Evolutionary conservation across 2,888 invertebrate species (phyloP), one percentile per base, ranked within the genome.

Genomic region (Bhutanitis thaidina): DNA sequence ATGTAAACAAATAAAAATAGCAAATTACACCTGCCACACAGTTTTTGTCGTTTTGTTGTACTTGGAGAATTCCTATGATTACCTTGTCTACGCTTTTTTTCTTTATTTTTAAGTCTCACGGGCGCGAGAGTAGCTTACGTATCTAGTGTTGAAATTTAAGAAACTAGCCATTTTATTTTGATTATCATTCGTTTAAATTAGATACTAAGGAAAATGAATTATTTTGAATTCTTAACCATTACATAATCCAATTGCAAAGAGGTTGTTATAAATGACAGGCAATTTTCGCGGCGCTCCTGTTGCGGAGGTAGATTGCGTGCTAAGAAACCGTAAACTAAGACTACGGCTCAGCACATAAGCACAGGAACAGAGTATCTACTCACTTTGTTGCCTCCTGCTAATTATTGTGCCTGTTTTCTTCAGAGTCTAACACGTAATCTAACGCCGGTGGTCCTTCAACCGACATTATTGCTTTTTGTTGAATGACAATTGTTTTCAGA

Each of bases 281-380:
- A 40, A 44, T 44, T 36, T 41, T 37, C 27, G 40, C 35, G 44
- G 39, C 40, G 43, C 30, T 14, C 27, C 20, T 14, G 37, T 34
- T 37, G 25, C 29, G 16, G 50, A 40, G 44, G 40, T 27, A 12
- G 15, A 56, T 61, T 54, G 72, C 71, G 69, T 72, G 69, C 48
- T 53, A 49, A 57, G 44, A 34, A 14, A 47, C 51, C 64, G 59
- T 74, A 71, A 71, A 70, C 60, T 62, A 59, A 48, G 50, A 44
- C 52, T 57, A 57, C 55, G 50, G 51, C 56, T 58, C 54, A 48
- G 56, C 57, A 45, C 54, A 65, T 69, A 69, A 61, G 61, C 67
- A 72, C 78, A 80, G 80, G 80, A 83, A 79, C 77, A 73, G 74
- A 73, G 75, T 71, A 59, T 65, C 60, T 61, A 63, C 58, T 62